Conservation (phyloP, 1,140 invertebrate genomes). For the Cotesia typhae region DNA sequence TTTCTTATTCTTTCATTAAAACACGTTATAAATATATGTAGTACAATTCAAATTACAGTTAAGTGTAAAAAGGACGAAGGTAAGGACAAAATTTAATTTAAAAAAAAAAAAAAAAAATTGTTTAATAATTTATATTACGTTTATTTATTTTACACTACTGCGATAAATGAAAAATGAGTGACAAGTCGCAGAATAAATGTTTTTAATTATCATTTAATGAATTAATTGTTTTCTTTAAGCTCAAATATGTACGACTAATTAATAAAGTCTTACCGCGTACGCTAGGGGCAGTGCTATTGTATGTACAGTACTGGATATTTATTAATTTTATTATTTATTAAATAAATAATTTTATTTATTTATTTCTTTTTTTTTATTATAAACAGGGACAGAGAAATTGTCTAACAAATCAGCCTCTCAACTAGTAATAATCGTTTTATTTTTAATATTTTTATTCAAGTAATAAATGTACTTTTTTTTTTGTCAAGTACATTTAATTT, state of each 20-base stretch:
- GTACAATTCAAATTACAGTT: not conserved
- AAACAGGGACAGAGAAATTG: slow-evolving; percentile 64
- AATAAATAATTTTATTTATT: too few relatives aligned
- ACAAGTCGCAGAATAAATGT: not conserved
- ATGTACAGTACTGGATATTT: slow-evolving; percentile 45
- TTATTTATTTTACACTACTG: not conserved
- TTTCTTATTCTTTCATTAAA: too few relatives aligned
- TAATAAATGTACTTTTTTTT: not conserved
- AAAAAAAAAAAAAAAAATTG: slow-evolving; percentile 9
- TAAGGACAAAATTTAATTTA: slow-evolving; percentile 2
- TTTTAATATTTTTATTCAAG: slow-evolving; percentile 17
- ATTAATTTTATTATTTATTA: too few relatives aligned
- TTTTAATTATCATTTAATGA: not conserved
- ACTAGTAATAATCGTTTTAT: slow-evolving; percentile 56
- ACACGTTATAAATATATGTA: not conserved
- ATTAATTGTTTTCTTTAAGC: slow-evolving; percentile 22
- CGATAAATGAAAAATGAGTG: not conserved
- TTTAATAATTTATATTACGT: not conserved
- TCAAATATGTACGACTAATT: slow-evolving; percentile 35
- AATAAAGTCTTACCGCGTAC: slow-evolving; percentile 35
- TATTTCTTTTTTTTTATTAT: slow-evolving; percentile 43
- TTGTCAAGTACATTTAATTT: not conserved
- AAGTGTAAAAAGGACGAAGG: not conserved
- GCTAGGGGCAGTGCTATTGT: slow-evolving; percentile 64
- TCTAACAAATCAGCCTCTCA: slow-evolving; percentile 62